Evolutionary conservation across 2,888 invertebrate species (phyloP).

Genomic region (Crocallis elinguaria): DNA sequence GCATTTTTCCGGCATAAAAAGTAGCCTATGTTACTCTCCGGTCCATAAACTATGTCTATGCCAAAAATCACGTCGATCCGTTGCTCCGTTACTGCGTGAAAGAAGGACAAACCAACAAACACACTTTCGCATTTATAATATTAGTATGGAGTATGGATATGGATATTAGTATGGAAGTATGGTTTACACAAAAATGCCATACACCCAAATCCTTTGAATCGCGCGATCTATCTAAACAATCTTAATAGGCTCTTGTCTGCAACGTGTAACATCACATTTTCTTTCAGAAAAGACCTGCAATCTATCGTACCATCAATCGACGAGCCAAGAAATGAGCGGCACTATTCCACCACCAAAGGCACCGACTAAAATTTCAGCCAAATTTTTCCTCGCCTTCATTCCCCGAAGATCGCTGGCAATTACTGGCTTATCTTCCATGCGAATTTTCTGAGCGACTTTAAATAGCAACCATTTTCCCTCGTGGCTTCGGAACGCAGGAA

Average conservation of each 20-base stretch:
- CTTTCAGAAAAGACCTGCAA: constrained; percentile 4
- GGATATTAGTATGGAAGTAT: too few species aligned
- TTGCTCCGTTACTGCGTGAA: too few species aligned
- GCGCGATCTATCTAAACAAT: too few species aligned
- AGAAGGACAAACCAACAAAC: too few species aligned
- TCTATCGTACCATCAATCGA: constrained; percentile 19
- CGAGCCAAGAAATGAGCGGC: constrained; percentile 40
- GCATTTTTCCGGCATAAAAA: too few species aligned
- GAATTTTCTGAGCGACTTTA: constrained; percentile 76
- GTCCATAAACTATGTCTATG: too few species aligned
- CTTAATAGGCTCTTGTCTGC: not conserved
- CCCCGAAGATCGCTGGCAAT: constrained; percentile 69
- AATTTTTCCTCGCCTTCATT: constrained; percentile 49
- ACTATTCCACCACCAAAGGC: constrained; percentile 49
- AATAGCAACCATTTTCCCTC: constrained; percentile 73
- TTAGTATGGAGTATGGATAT: too few species aligned
- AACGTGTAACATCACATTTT: constrained; percentile 15
- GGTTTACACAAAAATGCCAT: too few species aligned
- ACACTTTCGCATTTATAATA: too few species aligned
- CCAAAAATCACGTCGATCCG: too few species aligned
- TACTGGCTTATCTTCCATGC: constrained; percentile 72
- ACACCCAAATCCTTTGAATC: not conserved
- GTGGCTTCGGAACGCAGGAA: constrained; percentile 58
- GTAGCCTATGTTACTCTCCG: too few species aligned
- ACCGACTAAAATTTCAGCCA: constrained; percentile 53